Evolutionary conservation across 2,113 vertebrate species (phyloP).

Genomic region (Sus scrofa): DNA sequence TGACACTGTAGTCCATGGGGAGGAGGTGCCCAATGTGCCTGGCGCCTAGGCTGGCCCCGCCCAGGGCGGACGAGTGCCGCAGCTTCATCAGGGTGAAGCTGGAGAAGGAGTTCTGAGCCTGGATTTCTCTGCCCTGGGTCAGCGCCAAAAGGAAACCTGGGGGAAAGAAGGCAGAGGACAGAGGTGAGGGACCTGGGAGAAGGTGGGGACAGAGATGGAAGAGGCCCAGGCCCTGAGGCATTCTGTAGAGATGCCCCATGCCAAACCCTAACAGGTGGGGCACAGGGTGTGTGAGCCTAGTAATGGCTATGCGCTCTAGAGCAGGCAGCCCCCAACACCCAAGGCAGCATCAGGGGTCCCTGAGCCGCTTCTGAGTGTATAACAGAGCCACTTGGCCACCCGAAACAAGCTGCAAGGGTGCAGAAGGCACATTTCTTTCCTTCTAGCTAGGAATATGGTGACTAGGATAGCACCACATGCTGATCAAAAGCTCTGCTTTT

Average conservation of each 20-base stretch:
- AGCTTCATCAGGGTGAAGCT: conserved; percentile 93
- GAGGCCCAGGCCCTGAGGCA: neutral
- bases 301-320: neutral
- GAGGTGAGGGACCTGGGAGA: neutral
- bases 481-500: neutral
- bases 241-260: neutral
- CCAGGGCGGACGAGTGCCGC: conserved; percentile 91
- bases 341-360: neutral
- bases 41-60: conserved; percentile 93
- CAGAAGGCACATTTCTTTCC: neutral
- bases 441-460: neutral
- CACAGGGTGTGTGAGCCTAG: neutral
- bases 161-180: neutral
- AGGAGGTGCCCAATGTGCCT: conserved; percentile 83
- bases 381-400: neutral
- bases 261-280: neutral
- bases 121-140: conserved; percentile 68
- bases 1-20: conserved; percentile 88
- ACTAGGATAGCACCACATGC: neutral
- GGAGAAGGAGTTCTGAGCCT: conserved; percentile 83
- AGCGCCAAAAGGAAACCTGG: conserved; percentile 92
- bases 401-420: neutral
- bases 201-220: neutral
- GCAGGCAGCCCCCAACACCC: neutral
- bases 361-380: neutral